phyloP scores from a whole-genome alignment of 1,140 invertebrate species.

The Bradysia coprophila region DNA sequence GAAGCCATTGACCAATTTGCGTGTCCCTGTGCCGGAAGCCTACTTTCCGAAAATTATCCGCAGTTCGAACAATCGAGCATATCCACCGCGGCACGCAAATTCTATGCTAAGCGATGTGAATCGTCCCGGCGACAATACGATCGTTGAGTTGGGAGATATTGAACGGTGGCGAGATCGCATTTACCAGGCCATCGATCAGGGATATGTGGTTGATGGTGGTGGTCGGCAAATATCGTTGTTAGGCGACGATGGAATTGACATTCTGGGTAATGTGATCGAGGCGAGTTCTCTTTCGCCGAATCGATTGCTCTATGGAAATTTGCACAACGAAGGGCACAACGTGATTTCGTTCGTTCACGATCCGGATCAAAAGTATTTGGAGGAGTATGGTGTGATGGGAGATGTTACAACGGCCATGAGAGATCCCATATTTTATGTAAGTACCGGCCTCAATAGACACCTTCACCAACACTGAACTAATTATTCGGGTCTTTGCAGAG shows the following conservation, averaged over 20 bases:
- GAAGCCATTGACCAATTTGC: constrained; percentile 29
- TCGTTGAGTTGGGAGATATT: constrained; percentile 31
- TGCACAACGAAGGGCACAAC: no score
- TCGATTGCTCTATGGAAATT: no score
- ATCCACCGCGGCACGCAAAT: constrained; percentile 30
- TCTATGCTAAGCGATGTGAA: constrained; percentile 27
- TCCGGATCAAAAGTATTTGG: constrained; percentile 27
- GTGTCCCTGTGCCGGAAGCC: constrained; percentile 29
- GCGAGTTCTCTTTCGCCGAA: no score
- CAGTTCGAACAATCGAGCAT: constrained; percentile 32
- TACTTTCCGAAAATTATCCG: constrained; percentile 36
- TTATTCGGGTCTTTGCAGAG: no score
- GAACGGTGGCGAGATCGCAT: constrained; percentile 37
- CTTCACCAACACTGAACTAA: no score
- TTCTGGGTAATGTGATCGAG: no score
- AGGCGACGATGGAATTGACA: no score
- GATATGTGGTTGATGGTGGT: constrained; percentile 23
- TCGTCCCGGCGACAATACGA: constrained; percentile 35
- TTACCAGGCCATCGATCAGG: constrained; percentile 37
- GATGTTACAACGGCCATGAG: constrained; percentile 47
- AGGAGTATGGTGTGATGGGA: constrained; percentile 38
- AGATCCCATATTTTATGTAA: constrained; percentile 45
- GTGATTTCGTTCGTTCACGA: not conserved
- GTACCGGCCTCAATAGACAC: constrained; percentile 20
- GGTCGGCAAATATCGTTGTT: no score